These are phyloP conservation scores for Salarias fasciatus DNA, from an alignment of 2,797 vertebrate genomes.

Conservation along the genomic window DNA sequence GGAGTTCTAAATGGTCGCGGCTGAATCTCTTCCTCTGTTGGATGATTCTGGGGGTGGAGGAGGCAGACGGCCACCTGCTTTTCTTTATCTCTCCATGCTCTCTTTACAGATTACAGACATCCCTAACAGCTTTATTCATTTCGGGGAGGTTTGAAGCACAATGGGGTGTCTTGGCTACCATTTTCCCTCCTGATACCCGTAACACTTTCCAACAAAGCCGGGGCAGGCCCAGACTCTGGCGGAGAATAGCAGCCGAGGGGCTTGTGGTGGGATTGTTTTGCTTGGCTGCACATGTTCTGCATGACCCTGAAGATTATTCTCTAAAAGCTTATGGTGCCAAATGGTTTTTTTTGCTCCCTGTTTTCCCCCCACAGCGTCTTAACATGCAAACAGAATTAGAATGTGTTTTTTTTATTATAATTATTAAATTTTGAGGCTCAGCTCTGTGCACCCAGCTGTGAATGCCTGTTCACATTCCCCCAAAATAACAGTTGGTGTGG, in stretches of 20 bases:
- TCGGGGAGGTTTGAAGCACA: constrained; percentile 35
- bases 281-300: constrained; percentile 60
- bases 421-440: constrained; percentile 38
- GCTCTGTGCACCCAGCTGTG: constrained; percentile 41
- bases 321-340: constrained; percentile 51
- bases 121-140: constrained; percentile 49
- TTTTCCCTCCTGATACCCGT: constrained; percentile 30
- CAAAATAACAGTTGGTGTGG: constrained; percentile 54
- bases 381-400: constrained; percentile 43
- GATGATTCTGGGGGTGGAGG: constrained; percentile 57
- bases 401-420: not conserved
- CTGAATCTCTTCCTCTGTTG: constrained; percentile 45
- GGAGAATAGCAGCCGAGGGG: constrained; percentile 39
- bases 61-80: constrained; percentile 46
- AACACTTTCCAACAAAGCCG: constrained; percentile 49
- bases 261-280: constrained; percentile 63
- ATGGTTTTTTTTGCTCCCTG: constrained; percentile 18
- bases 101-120: constrained; percentile 37
- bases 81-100: constrained; percentile 35
- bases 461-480: constrained; percentile 34
- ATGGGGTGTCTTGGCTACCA: constrained; percentile 53
- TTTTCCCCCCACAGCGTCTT: constrained; percentile 45
- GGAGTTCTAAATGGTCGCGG: constrained; percentile 40
- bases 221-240: constrained; percentile 33
- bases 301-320: constrained; percentile 68